Evolutionary conservation across 2,797 vertebrate genomes (phyloP), one percentile per base, ranked within the genome.

Genomic region (Leptatherina wallacei): DNA sequence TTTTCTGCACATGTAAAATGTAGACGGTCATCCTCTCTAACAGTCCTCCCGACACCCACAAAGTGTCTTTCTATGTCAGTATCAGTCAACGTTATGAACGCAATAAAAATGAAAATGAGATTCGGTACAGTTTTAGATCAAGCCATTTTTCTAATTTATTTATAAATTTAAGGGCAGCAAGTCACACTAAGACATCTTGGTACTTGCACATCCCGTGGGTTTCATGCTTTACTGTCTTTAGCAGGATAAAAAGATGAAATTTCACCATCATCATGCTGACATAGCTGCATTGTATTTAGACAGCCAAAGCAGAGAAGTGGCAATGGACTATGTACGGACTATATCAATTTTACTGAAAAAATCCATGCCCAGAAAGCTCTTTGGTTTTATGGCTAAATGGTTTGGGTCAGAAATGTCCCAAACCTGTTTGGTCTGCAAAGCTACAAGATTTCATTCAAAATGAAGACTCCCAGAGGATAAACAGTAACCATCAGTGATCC

Each of bases 91-190:
- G 56, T 55, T 42, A 42, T 40, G 11, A 58, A 51, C 10, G 42
- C 29, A 56, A 54, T 64, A 27, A 59, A 2, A 27, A 32, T 32
- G 1, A 32, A 61, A 68, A 73, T 62, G 24, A 66, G 18, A 71
- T 61, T 30, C 59, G n/a, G 2, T 27, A 10, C n/a, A 62, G 27
- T 69, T 49, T 67, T 10, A 36, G 33, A 66, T 68, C 35, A 65
- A 65, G 18, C 7, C 59, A 6, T 67, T 60, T 67, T 60, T 67
- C 14, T 63, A 14, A 33, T 70, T 69, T 60, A 20, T 58, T 16
- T 36, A 35, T 58, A 64, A 61, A 72, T 73, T 42, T 62, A 66
- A 14, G 36, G 22, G 13, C 38, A 33, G 27, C 20, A 66, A 73
- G 44, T 58, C 6, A 32, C 20, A 36, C 44, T 51, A 1, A 36